Base-by-base conservation (phyloP, 2,113 vertebrate species). In the Forbesichthys papilliferus region DNA sequence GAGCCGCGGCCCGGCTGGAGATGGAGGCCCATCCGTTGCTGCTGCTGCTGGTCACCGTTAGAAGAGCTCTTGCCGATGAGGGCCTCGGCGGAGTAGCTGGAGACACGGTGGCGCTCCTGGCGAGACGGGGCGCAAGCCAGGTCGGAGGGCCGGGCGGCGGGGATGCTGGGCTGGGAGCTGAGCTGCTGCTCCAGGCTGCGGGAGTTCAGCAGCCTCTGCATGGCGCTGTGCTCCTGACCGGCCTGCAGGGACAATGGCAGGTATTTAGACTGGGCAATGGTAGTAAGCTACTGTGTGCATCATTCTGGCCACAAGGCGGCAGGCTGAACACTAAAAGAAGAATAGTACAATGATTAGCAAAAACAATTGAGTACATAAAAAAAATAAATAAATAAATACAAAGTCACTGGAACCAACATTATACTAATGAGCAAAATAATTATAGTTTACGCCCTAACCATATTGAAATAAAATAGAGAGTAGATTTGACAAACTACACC, bases 51-150 rank as follows among this genome's bases (percentile, higher is more conserved):
- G 61, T 96, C 96, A 0, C 93, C 94, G 66, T 93, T 96, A 11
- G 94, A 95, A n/a, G 96, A 90, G 0, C 93, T 93, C 80, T 98
- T 99, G 36, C 97, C 95, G 36, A 99, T 99, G 27, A 99, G 96
- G 0, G 98, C 96, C 75, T 99, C 98, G 0, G 98, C 98, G 27
- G 98, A 99, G 81, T 99, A 99, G 89, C 94, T 98, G 68, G 97
- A 99, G 71, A 99, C 95, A 14, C 98, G 91, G 13, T 98, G 97
- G 51, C 98, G 95, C 60, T 99, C 98, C 69, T 98, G 96, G 11
- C 98, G 94, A 1, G 97, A 96, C 0, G 97, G 92, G 9, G 94
- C 84, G 42, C 96, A 98, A 0, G 91, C 83, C 90, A 97, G 93
- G 36, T 99, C 96, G 9, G 97, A 94, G 0, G 96, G 87, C 11